Base-by-base conservation (phyloP, 2,888 invertebrate species). In the Nomada flava region DNA sequence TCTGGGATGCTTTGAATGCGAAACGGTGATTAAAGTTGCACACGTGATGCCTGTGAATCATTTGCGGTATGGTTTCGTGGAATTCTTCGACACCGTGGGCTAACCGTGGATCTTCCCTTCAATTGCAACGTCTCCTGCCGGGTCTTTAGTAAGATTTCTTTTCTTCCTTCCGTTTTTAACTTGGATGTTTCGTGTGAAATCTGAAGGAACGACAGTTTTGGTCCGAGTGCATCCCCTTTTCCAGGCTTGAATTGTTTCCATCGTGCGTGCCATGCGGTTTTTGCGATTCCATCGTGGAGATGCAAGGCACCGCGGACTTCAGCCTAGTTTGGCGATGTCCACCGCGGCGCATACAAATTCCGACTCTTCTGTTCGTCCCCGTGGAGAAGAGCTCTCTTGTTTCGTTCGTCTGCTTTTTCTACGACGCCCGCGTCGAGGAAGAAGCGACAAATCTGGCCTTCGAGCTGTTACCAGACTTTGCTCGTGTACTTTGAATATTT, bases 281-380 rank as follows among this genome's bases (percentile, higher is more conserved):
- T 86, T 87, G 86, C 84, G 71, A 65, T 65, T 68, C 71, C 85
- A 77, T 85, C 84, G 81, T 82, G 71, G 78, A 89, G 88, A 87
- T 86, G 86, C 84, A 87, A 90, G 89, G 86, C 79, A 88, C 89
- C 90, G 90, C 84, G 76, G 83, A 81, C 86, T 85, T 89, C 84
- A 89, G 88, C 91, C 90, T 89, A 90, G 90, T 91, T 91, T 91
- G 91, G 91, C 88, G 87, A 88, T 89, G 89, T 84, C 85, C 85
- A 84, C 87, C 67, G 80, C 79, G 64, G 57, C 85, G 91, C 89
- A 90, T 91, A 91, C 90, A 86, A 86, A 91, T 90, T 90, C 86
- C 83, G 71, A 76, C 76, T 76, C 77, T 74, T 79, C 79, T 84
- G 74, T 65, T 80, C 62, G 64, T 64, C 75, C 65, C 80, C 76